Evolutionary conservation across 2,888 invertebrate species (phyloP), one percentile per base, ranked within the genome.

Genomic region (Helleia helle): DNA sequence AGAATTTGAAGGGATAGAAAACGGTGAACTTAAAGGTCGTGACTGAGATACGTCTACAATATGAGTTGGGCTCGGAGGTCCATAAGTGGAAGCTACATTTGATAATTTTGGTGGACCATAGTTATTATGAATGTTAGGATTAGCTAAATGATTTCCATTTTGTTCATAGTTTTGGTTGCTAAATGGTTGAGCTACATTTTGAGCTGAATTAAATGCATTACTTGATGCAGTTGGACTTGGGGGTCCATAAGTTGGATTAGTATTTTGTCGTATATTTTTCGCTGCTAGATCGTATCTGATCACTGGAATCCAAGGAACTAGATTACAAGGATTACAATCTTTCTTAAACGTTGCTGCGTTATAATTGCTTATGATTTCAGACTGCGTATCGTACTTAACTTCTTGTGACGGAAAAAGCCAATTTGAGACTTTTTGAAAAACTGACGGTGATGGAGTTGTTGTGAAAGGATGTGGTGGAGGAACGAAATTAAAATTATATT

Each of bases 291-390:
- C 75, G 60, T 81, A 86, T 67, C 72, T 74, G 54, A 84, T 72
- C 47, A 94, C 89, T 25, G 94, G 94, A 54, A 93, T 87, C 94
- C 94, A 94, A 44, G 94, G 94, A 57, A 90, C 88, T 64, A 89
- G 87, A 65, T 94, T 93, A 60, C 94, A 94, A 40, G 91, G 88
- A 59, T 91, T 90, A 59, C 94, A 94, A 48, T 87, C 86, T 58
- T 87, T 87, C 48, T 87, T 86, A 31, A 71, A 62, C 41, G 73
- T 71, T 14, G 60, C 58, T 57, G 65, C 47, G 47, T 60, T 68
- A 47, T 59, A 62, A 50, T 46, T 65, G 42, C 56, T 59, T 42
- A 55, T 54, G 25, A 55, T 44, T n/a, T 44, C 41, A 26, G 61
- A 50, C 28, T 59, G 58, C 31, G 50, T 43, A 11, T 66, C 66